Evolutionary conservation across 2,888 invertebrate genomes (phyloP), one percentile per base, ranked within the genome.

Genomic region (Dendrolimus houi): DNA sequence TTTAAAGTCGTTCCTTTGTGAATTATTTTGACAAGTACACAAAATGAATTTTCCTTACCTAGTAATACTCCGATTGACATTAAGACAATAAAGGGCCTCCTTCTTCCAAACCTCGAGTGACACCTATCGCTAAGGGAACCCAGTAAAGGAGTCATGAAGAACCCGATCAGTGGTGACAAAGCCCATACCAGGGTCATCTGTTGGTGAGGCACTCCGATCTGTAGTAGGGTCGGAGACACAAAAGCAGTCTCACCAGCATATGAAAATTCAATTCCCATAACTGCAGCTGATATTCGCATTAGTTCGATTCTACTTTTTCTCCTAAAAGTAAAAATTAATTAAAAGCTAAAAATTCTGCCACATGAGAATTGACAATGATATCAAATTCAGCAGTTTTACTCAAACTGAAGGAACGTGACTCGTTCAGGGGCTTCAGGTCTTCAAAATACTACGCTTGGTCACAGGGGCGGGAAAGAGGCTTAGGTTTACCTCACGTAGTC

Each of bases 191-290:
- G 86, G 0, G 98, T 98, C 98, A 98, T 98, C 75, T 96, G 96
- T 65, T 96, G 94, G 79, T 98, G 97, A 59, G 96, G 95, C 1
- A 98, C 96, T 7, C 98, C 97, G 64, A 98, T 96, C 87, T 97
- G 96, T 6, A 98, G 92, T 12, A 99, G 89, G 0, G 97, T 98
- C 1, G 99, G 98, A 0, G 97, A 98, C 0, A 98, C 98, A 83
- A 98, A 98, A 0, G 98, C 98, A 0, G 98, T 99, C 87, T 99
- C 98, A 0, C 98, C 98, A 0, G 99, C 98, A 77, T 99, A 99
- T 0, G 98, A 98, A 84, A 99, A 97, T 81, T 99, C 98, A 59
- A 99, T 98, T 1, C 99, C 98, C 96, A 98, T 98, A 0, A 99
- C 98, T 0, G 98, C 98, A 0, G 98, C 96, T 17, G 98, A 98